Base-by-base conservation (phyloP, 1,140 invertebrate species). In the Glossosoma conforme region DNA sequence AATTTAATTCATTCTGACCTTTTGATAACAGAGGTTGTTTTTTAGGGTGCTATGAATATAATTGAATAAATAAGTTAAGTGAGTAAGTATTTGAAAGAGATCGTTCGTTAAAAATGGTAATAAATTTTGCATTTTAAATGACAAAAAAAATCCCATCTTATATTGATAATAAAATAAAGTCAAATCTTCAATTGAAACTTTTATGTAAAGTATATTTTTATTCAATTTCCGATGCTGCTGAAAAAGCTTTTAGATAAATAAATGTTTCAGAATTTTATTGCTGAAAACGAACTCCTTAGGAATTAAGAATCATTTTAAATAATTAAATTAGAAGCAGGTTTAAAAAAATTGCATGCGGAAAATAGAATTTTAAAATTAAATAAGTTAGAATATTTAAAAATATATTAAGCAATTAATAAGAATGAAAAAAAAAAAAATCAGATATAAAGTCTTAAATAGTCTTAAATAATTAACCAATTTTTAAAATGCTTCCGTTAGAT, bases 21-120 rank as follows among this genome's bases (percentile, higher is more conserved):
- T 28, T 6, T 28, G 25, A 6, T 28, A 6, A 28, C 6, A 28
- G n/a, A 28, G 25, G n/a, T 28, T 6, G 6, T 28, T 28, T 8
- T 33, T 33, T 33, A 3, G 3, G 32, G 4, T 33, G 15, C n/a
- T 33, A 11, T 15, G n/a, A 13, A 33, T 13, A 33, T 13, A 33
- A 33, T 33, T n/a, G n/a, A n/a, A 33, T 15, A 33, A 4, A 33
- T 33, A 4, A 33, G n/a, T 33, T 28, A 3, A 4, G 15, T 33
- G n/a, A 33, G 11, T 28, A n/a, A 6, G 25, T 6, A 28, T 28
- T 28, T 28, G 15, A 13, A 15, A 15, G 11, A 11, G 32, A 33
- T 33, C 32, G 32, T 33, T 33, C 32, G 32, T 33, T 33, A 33
- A 33, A 33, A 33, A 33, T 33, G 32, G 32, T 13, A 33, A 33